Conservation (phyloP, 2,888 invertebrate species). For the Apodemia hepburni region DNA sequence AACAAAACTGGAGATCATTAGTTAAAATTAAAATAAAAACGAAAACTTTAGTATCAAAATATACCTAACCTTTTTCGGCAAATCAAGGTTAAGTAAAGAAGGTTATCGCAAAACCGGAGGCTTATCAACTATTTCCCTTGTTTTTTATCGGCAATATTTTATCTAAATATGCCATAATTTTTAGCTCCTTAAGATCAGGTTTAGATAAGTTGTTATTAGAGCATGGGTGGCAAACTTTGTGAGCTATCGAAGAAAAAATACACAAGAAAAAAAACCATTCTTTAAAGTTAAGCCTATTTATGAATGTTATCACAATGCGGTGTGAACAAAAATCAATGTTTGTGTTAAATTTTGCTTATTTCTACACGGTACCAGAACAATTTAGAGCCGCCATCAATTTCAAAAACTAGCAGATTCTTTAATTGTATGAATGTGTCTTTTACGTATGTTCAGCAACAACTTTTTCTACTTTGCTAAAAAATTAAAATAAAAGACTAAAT, state of each 20-base stretch:
- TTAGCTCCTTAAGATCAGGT: conserved; percentile 64
- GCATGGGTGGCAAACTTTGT: conserved; percentile 64
- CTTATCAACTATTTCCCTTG: conserved; percentile 64
- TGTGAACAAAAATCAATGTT: conserved; percentile 56
- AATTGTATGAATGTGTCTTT: too few relatives aligned
- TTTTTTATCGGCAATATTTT: conserved; percentile 71
- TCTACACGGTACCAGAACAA: background rate
- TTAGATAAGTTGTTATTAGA: conserved; percentile 72
- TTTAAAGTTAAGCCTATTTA: conserved; percentile 57
- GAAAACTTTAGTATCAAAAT: conserved; percentile 17
- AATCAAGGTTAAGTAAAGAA: conserved; percentile 43
- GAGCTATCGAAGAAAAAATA: conserved; percentile 58
- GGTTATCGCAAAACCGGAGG: conserved; percentile 60
- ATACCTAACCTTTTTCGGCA: conserved; percentile 40
- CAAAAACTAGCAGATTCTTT: too few relatives aligned
- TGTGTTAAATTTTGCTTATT: conserved; percentile 1
- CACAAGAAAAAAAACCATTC: conserved; percentile 48
- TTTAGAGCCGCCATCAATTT: too few relatives aligned
- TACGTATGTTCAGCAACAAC: too few relatives aligned
- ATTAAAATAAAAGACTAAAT: too few relatives aligned
- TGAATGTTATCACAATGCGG: conserved; percentile 57
- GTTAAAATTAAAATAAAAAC: conserved; percentile 16
- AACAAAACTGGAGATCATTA: conserved; percentile 4
- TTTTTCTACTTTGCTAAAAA: too few relatives aligned
- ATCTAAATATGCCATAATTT: conserved; percentile 75